Conservation (phyloP, 2,888 invertebrate species). For the Octonoba sinensis region DNA sequence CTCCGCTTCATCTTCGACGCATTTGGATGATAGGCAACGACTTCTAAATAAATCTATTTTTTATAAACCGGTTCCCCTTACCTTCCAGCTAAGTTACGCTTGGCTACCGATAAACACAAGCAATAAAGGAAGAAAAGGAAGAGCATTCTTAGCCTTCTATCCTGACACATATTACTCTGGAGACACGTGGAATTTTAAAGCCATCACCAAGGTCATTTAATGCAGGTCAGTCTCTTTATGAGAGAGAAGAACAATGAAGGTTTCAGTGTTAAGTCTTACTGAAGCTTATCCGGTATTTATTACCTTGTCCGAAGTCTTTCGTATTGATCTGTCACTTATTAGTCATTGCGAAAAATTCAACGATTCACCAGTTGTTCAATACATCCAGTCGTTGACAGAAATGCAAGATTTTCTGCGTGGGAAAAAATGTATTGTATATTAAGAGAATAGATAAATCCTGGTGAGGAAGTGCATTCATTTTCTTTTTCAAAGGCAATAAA, state of each 20-base stretch:
- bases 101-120: slow-evolving; percentile 39
- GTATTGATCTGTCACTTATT: no score
- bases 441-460: no score
- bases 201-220: slow-evolving; percentile 23
- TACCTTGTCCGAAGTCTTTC: no score
- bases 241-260: slow-evolving; percentile 23
- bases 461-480: no score
- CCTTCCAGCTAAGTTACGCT: slow-evolving; percentile 31
- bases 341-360: no score
- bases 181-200: slow-evolving; percentile 22
- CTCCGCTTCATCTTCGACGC: background rate
- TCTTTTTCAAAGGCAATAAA: no score
- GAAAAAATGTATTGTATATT: no score
- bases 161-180: background rate
- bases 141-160: slow-evolving; percentile 1
- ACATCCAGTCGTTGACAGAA: no score
- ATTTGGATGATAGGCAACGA: slow-evolving; percentile 33
- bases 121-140: slow-evolving; percentile 34
- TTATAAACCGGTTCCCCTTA: slow-evolving; percentile 25
- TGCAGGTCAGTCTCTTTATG: slow-evolving; percentile 33
- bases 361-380: no score
- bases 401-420: no score
- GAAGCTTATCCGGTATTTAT: no score
- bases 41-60: slow-evolving; percentile 37
- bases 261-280: no score